Percentiles rank a stretch among this genome's conserved stretches.
Evolutionary conservation across 2,888 invertebrate species (phyloP).

Genomic region (Andrena hattorfiana): DNA sequence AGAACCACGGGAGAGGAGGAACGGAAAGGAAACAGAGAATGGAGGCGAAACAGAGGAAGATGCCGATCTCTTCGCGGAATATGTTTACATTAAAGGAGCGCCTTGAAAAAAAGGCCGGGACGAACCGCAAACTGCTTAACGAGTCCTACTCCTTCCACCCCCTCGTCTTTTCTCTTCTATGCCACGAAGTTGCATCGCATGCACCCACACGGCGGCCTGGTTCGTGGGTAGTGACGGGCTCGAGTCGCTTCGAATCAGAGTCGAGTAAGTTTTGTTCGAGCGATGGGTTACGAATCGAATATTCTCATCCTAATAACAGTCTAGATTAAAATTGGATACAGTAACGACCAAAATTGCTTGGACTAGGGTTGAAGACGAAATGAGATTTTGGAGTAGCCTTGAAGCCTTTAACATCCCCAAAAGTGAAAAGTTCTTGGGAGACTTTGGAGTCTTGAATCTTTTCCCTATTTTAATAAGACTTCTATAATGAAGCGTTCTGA

Average conservation of each 20-base stretch:
- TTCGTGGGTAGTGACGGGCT: constrained; percentile 27
- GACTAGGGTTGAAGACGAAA: background rate
- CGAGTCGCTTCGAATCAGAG: constrained; percentile 22
- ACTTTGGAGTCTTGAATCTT: no score
- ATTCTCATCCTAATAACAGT: background rate
- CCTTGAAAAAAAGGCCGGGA: constrained; percentile 68
- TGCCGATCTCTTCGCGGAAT: constrained; percentile 76
- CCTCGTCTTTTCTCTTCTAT: constrained; percentile 61
- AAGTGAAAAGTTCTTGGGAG: no score
- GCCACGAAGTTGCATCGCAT: constrained; percentile 64
- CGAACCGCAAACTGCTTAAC: constrained; percentile 80
- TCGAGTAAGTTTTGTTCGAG: background rate
- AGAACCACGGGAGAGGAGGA: constrained; percentile 23
- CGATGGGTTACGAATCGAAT: background rate
- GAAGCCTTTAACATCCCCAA: no score
- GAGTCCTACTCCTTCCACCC: constrained; percentile 70
- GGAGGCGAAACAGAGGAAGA: constrained; percentile 55
- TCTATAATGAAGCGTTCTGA: no score
- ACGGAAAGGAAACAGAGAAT: constrained; percentile 59
- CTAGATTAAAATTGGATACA: background rate
- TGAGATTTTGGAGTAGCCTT: background rate
- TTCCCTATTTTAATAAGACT: no score
- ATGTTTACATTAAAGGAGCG: constrained; percentile 79
- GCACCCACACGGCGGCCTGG: constrained; percentile 44
- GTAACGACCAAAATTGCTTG: background rate